Base-by-base conservation (phyloP, 1,140 invertebrate species). In the Nomia melanderi region DNA sequence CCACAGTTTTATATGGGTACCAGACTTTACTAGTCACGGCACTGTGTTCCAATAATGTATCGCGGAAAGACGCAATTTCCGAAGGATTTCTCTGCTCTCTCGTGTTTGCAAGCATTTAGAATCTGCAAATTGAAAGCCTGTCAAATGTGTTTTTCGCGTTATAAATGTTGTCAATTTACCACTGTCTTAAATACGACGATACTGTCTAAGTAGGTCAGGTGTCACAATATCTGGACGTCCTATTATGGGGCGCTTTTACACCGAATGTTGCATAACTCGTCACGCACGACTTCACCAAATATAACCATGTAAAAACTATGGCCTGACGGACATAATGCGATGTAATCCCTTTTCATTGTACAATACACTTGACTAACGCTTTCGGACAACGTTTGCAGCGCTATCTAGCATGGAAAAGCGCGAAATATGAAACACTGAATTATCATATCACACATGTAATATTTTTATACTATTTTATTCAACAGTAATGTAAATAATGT, bases 331-430 rank as follows among this genome's bases (percentile, higher is more conserved):
- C 82, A 80, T 85, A 83, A 87, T 81, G 79, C 81, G 73, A 81
- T 77, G 78, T 79, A 87, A 86, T 82, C 77, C 66, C 77, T 78
- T 73, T 83, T 85, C 78, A 85, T 86, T 86, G 77, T 84, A 87
- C 80, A 83, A 84, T 85, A 74, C 80, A 85, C 84, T 89, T 89
- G 86, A 88, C 88, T 89, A 88, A 84, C 87, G 84, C 73, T 77
- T 76, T 87, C 77, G 71, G 66, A 27, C 36, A 33, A 53, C 53
- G 67, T 41, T 77, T 33, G 73, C 39, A 60, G 76, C 83, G 86
- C 83, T 64, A 70, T 56, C 77, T 78, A 60, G 64, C 62, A 71
- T 27, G 2, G 9, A 20, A 31, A 41, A 65, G 76, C 86, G 86
- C 84, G 41, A 78, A 66, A 84, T 84, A 79, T 53, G 59, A 86